Evolutionary conservation across 2,888 invertebrate genomes (phyloP), one percentile per base, ranked within the genome.

Genomic region (Erynnis tages): DNA sequence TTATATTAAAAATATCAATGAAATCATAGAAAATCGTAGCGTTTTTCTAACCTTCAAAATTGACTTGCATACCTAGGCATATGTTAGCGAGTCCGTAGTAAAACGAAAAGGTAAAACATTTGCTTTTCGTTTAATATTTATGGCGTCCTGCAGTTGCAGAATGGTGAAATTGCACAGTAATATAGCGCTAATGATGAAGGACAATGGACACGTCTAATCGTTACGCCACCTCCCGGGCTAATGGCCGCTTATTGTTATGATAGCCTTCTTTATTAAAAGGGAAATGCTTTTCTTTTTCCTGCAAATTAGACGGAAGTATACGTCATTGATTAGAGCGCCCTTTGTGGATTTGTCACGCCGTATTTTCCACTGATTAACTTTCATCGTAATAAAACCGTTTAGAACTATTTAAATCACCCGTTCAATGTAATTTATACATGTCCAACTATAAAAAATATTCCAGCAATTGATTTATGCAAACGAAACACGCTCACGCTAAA

Each of bases 401-500:
- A 41, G 19, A 25, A 27, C 10, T 23, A 49, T 35, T 25, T 41
- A 49, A 49, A 49, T 34, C 34, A n/a, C 41, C 34, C 19, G 41
- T 35, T 41, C 11, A 43, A 35, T 49, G 27, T 41, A 41, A 49
- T 41, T 49, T 49, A 49, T 49, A 49, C 44, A 41, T 35, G 41
- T 41, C 49, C 41, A 49, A 49, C 43, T 49, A 49, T 49, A 43
- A 17, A 50, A 43, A 40, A 43, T 32, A 48, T 35, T 35, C 34
- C 41, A 43, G 27, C 41, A 27, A 43, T 50, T 50, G 50, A 50
- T 43, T 75, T 76, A 82, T 81, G 77, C 73, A 78, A 81, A 84
- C 77, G 72, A 75, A 76, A 77, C 75, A 76, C 71, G 70, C 71
- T 74, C 75, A 78, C 73, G 73, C 72, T 64, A 67, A 60, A 65